A percentile compares a stretch with the other conserved stretches of the same genome.
Evolutionary conservation across 2,797 vertebrate genomes (phyloP).

Genomic region (Arnoldichthys spilopterus): DNA sequence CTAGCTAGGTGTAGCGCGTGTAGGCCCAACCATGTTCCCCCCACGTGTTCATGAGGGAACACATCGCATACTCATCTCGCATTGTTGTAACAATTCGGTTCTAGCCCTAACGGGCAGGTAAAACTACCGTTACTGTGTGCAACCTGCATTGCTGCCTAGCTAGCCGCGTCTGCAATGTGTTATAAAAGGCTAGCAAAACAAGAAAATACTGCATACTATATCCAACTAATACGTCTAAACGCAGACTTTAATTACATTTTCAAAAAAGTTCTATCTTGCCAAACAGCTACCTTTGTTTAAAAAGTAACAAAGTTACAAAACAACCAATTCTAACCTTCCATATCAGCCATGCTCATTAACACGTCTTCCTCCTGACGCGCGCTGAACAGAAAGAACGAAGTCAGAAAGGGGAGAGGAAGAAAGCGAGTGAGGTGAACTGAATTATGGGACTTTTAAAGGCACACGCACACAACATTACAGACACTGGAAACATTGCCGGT

Average conservation of each 20-base stretch:
- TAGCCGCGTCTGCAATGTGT: too few species aligned
- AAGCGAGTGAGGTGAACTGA: neutral
- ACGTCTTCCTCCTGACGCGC: neutral
- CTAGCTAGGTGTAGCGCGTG: neutral
- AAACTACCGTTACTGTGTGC: too few species aligned
- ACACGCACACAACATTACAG: neutral
- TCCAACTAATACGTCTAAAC: too few species aligned
- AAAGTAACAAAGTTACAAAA: neutral
- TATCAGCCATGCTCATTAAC: neutral
- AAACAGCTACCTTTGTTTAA: too few species aligned
- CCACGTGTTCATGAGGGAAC: neutral
- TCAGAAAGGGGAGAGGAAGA: neutral
- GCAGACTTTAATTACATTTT: too few species aligned
- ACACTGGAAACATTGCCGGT: neutral
- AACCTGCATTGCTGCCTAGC: too few species aligned
- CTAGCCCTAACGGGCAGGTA: too few species aligned
- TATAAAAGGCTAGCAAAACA: too few species aligned
- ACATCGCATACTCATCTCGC: neutral
- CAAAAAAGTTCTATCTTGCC: too few species aligned
- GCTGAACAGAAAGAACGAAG: neutral
- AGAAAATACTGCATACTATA: too few species aligned
- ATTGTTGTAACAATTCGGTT: too few species aligned
- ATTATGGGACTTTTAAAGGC: constrained; percentile 43
- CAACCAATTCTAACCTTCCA: neutral
- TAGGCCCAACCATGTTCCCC: neutral